These are phyloP conservation scores for Acridotheres tristis DNA, from an alignment of 2,797 vertebrate genomes.

Conservation along the genomic window DNA sequence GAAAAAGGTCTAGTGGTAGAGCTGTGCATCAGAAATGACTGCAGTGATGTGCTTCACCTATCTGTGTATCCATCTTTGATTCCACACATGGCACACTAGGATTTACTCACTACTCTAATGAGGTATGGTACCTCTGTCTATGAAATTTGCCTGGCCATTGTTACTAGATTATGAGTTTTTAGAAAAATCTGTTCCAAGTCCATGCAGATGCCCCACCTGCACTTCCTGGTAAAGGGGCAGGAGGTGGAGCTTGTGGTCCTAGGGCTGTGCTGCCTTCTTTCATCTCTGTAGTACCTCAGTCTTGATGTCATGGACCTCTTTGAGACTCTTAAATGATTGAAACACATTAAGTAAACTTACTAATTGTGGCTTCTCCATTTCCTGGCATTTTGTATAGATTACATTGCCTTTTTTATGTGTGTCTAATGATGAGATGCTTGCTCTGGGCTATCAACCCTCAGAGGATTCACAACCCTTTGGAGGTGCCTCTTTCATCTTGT, in stretches of 20 bases:
- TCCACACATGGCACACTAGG: not conserved
- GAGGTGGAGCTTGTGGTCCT: not conserved
- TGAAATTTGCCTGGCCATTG: not conserved
- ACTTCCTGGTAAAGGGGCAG: not conserved
- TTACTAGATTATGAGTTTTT: not conserved
- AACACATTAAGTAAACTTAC: not conserved
- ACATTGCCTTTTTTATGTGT: fast-evolving
- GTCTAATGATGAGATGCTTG: not conserved
- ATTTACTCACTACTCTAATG: not conserved
- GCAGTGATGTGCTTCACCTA: not conserved
- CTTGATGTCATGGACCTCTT: not conserved
- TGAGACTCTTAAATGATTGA: not conserved
- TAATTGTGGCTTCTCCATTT: not conserved
- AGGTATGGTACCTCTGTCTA: not conserved
- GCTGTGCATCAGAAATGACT: not conserved
- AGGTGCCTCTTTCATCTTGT: not conserved
- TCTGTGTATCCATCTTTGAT: not conserved
- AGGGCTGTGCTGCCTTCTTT: not conserved
- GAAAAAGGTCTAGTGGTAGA: not conserved
- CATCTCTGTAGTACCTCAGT: not conserved
- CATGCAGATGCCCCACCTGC: not conserved
- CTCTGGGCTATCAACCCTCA: not conserved
- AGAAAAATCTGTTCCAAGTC: not conserved
- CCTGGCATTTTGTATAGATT: not conserved
- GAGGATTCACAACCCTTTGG: not conserved